phyloP scores from a whole-genome alignment of 2,888 invertebrate genomes.

The Lasioglossum vierecki region DNA sequence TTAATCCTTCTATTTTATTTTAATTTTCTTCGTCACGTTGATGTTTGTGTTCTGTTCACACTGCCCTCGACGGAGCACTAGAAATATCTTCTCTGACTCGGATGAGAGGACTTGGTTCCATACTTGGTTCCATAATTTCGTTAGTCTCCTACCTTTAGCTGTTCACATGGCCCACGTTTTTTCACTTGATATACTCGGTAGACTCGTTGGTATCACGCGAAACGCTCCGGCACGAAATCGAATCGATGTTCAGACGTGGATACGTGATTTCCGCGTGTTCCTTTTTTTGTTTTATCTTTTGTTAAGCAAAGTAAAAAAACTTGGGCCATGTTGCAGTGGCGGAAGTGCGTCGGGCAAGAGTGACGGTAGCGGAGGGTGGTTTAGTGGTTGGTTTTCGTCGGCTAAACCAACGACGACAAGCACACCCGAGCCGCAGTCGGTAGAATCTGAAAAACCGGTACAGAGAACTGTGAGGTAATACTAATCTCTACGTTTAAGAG shows the following conservation, averaged over 20 bases:
- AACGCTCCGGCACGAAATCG: constrained; percentile 18
- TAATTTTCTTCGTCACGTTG: neutral
- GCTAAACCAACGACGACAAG: constrained; percentile 74
- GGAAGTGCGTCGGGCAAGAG: constrained; percentile 74
- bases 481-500: constrained; percentile 15
- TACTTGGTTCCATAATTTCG: constrained; percentile 22
- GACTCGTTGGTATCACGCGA: constrained; percentile 15
- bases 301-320: constrained; percentile 70
- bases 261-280: constrained; percentile 12
- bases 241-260: neutral
- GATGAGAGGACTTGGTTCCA: too few relatives aligned
- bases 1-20: neutral
- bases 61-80: neutral
- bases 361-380: constrained; percentile 85
- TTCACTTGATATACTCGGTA: constrained; percentile 40
- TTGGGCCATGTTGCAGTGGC: constrained; percentile 83
- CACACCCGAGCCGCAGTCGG: constrained; percentile 71
- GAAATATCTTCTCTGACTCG: neutral
- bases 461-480: constrained; percentile 84
- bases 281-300: constrained; percentile 2
- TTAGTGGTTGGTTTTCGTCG: constrained; percentile 86
- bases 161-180: constrained; percentile 80
- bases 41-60: neutral
- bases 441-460: constrained; percentile 76
- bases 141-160: constrained; percentile 58